Evolutionary conservation across 1,140 invertebrate genomes (phyloP), one percentile per base, ranked within the genome.

Genomic region (Planococcus citri): DNA sequence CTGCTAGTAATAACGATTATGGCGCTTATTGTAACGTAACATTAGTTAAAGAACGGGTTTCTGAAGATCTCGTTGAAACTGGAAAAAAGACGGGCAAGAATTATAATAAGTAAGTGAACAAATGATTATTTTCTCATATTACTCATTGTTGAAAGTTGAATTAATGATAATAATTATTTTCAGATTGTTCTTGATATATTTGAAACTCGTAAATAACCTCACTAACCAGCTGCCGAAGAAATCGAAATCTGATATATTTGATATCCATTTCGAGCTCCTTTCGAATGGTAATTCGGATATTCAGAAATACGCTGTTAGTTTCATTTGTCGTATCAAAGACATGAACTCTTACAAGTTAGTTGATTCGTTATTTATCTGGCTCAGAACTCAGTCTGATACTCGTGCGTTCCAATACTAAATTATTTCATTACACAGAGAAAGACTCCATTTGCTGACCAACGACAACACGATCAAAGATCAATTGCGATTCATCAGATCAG

Each of bases 381-480:
- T 51, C 41, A 51, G n/a, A 51, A 51, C 17, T 51, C 2, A 51
- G 17, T n/a, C n/a, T n/a, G n/a, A n/a, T n/a, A n/a, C n/a, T n/a
- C n/a, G n/a, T n/a, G 41, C 3, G 17, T 64, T 25, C 9, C 3
- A 25, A 24, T 64, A 24, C 4, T 24, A 27, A 24, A 24, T 64
- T 9, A 25, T 64, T 24, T 24, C 24, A 64, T 76, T 79, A 0
- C 86, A 96, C 74, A 90, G 78, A 60, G 84, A 86, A 21, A 84
- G 90, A 75, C 76, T 96, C 9, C 83, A 86, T 71, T 86, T 85
- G 71, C 80, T 95, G 20, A 83, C 95, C 0, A 88, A 94, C 76
- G 92, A 95, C 61, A 90, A 90, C 72, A 90, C 89, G 72, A 88
- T 96, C 70, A 92, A 92, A 78, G 86, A 87, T 71, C 91, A 94